A percentile compares a stretch with the other conserved stretches of the same genome.
Evolutionary conservation across 53 echinoderm and acorn worm species (phyloP).

Genomic region (Paracentrotus lividus): DNA sequence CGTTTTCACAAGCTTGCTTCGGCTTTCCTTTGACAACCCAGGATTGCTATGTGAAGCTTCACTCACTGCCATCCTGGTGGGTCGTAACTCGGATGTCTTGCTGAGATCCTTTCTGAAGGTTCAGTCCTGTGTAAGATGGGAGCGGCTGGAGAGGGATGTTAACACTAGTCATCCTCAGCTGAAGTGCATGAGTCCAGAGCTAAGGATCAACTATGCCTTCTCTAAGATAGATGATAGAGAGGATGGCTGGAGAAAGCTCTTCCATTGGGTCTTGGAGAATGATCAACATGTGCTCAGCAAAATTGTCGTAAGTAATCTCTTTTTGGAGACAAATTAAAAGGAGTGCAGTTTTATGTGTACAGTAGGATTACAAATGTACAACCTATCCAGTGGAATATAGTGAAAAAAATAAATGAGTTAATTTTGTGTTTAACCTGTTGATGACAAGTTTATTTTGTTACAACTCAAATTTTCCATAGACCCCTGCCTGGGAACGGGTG

Average conservation of each 20-base stretch:
- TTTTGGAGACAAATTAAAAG: background rate
- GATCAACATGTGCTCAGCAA: constrained; percentile 82
- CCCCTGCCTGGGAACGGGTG: too few species aligned
- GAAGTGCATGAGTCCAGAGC: constrained; percentile 74
- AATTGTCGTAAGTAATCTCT: constrained; percentile 83
- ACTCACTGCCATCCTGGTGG: constrained; percentile 73
- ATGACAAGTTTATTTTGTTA: too few species aligned
- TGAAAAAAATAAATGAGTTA: too few species aligned
- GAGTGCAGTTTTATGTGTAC: background rate
- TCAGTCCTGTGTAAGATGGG: constrained; percentile 67
- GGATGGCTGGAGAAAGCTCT: constrained; percentile 84
- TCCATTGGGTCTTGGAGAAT: constrained; percentile 71
- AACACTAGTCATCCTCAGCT: constrained; percentile 59
- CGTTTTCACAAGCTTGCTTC: constrained; percentile 77
- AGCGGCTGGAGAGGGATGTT: constrained; percentile 62
- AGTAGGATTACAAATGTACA: too few species aligned
- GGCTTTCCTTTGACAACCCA: constrained; percentile 61
- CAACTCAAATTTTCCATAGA: too few species aligned
- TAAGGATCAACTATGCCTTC: constrained; percentile 75
- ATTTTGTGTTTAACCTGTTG: too few species aligned
- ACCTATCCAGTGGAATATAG: too few species aligned
- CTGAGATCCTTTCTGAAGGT: constrained; percentile 69
- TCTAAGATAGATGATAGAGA: constrained; percentile 78
- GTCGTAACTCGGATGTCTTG: constrained; percentile 65
- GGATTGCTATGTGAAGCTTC: constrained; percentile 45